These are phyloP conservation scores for Boleophthalmus pectinirostris DNA, from an alignment of 2,113 vertebrate genomes.

Conservation along the genomic window DNA sequence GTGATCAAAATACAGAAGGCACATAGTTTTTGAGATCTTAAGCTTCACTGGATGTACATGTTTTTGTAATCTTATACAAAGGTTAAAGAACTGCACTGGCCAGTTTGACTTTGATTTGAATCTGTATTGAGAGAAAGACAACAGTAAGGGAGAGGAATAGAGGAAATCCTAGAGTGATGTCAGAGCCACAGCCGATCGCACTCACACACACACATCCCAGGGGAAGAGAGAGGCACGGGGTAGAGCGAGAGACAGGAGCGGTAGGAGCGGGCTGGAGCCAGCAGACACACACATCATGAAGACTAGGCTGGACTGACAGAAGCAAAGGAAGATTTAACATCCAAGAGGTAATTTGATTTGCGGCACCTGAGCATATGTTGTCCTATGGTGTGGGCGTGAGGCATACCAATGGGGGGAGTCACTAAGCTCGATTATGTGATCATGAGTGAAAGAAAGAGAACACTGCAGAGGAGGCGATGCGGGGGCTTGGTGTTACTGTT, in stretches of 20 bases:
- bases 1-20: too few species aligned
- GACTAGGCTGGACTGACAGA: not conserved
- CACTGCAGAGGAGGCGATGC: conserved; percentile 33
- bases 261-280: not conserved
- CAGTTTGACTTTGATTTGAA: not conserved
- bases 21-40: too few species aligned
- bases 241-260: conserved; percentile 4
- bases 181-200: conserved; percentile 32
- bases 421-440: conserved; percentile 22
- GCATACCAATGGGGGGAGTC: conserved; percentile 22
- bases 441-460: conserved; percentile 13
- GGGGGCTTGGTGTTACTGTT: conserved; percentile 12
- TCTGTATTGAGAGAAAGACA: conserved; percentile 3
- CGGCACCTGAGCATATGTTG: conserved; percentile 20
- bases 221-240: not conserved
- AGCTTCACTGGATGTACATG: too few species aligned
- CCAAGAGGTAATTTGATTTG: conserved; percentile 20
- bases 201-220: conserved; percentile 7
- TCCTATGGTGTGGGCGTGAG: not conserved
- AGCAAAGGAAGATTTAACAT: not conserved
- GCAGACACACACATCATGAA: not conserved
- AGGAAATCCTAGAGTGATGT: conserved; percentile 71
- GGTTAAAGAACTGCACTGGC: not conserved
- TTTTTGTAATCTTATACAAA: not conserved
- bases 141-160: conserved; percentile 4